phyloP scores from a whole-genome alignment of 2,113 vertebrate species.

The Pelodiscus sinensis region DNA sequence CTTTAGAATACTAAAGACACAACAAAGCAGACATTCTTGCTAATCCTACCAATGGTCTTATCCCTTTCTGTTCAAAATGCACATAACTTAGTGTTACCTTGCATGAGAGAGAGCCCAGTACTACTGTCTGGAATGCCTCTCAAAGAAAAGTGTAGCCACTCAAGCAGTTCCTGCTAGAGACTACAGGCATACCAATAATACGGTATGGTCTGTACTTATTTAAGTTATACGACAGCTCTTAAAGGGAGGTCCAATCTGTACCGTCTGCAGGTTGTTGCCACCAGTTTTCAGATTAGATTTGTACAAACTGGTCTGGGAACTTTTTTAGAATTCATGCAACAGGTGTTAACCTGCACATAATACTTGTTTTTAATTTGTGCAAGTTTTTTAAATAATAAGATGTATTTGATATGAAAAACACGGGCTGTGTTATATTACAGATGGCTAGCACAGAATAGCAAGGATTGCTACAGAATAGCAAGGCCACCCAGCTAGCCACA shows the following conservation, averaged over 20 bases:
- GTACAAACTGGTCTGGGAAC: slow-evolving; percentile 15
- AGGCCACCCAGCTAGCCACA: background rate
- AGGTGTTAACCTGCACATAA: background rate
- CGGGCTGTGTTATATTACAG: fast-evolving
- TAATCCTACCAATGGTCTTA: background rate
- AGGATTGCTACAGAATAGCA: background rate
- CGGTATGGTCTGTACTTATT: background rate
- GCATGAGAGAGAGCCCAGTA: background rate
- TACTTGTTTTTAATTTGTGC: background rate
- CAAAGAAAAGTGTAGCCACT: background rate
- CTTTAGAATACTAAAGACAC: background rate
- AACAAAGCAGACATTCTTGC: background rate
- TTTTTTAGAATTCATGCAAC: slow-evolving; percentile 25
- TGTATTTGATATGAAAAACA: background rate
- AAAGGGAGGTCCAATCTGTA: too few relatives aligned
- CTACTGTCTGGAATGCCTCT: background rate
- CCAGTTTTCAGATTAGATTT: slow-evolving; percentile 19
- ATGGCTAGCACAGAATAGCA: background rate
- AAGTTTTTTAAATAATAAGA: background rate
- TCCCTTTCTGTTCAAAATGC: background rate
- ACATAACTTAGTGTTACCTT: background rate
- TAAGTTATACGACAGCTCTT: background rate
- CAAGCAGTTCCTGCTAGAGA: background rate
- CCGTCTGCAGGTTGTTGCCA: background rate
- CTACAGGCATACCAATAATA: background rate